Evolutionary conservation across 2,113 vertebrate species (phyloP).

Genomic region (Dryoscopus gambensis): DNA sequence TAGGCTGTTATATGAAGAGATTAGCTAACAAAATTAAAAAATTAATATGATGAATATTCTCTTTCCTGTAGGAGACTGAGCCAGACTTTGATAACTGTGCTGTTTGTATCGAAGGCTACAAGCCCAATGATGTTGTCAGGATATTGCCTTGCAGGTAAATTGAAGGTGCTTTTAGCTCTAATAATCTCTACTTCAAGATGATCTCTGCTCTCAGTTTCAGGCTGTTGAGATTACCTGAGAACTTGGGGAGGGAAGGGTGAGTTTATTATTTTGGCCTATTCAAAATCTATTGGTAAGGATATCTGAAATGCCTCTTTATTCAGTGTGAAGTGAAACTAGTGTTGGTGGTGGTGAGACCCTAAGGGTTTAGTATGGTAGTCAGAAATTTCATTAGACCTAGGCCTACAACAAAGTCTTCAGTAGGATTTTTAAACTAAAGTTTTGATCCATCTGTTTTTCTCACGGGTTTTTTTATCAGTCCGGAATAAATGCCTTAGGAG

Average conservation of each 20-base stretch:
- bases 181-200: neutral
- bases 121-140: constrained; percentile 91
- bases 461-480: neutral
- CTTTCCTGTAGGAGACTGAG: constrained; percentile 87
- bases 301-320: neutral
- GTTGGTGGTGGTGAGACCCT: neutral
- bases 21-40: neutral
- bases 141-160: constrained; percentile 93
- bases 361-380: neutral
- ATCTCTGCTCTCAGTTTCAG: neutral
- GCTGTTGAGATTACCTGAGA: neutral
- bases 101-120: constrained; percentile 98
- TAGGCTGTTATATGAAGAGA: neutral
- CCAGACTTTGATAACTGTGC: constrained; percentile 97
- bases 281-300: neutral
- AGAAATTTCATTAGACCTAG: neutral
- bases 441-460: neutral
- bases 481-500: neutral
- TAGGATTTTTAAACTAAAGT: neutral
- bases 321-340: neutral
- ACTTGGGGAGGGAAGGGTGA: neutral
- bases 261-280: neutral
- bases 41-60: neutral
- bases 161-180: neutral
- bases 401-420: neutral